These are phyloP conservation scores for Tetrapedia diversipes DNA, from an alignment of 2,888 invertebrate species.

Conservation along the genomic window DNA sequence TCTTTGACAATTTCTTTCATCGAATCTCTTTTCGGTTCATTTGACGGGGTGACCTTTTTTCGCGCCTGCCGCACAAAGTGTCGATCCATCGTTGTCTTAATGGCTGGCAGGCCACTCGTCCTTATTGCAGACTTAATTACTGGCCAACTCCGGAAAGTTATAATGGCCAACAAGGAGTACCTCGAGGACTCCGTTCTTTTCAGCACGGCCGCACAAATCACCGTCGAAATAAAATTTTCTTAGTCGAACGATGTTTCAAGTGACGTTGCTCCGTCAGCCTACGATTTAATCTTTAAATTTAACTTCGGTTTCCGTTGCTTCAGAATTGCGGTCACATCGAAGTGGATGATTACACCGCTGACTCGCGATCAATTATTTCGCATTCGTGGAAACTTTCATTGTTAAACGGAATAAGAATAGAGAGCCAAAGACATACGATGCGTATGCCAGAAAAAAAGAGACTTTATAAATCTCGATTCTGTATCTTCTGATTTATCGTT, in stretches of 20 bases:
- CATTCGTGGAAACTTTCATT: neutral
- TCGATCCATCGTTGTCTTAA: slow-evolving; percentile 81
- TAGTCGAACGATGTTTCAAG: slow-evolving; percentile 61
- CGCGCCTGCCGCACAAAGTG: slow-evolving; percentile 78
- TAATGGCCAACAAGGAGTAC: slow-evolving; percentile 80
- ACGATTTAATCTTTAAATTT: slow-evolving; percentile 7
- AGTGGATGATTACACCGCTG: neutral
- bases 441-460: neutral
- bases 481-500: slow-evolving; percentile 18
- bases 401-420: neutral
- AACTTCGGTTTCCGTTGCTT: neutral
- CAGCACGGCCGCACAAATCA: slow-evolving; percentile 67
- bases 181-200: slow-evolving; percentile 62
- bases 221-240: slow-evolving; percentile 69
- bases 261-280: slow-evolving; percentile 43
- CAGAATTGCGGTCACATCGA: neutral
- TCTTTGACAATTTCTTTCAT: slow-evolving; percentile 82
- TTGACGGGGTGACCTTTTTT: slow-evolving; percentile 79
- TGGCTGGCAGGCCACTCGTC: slow-evolving; percentile 81
- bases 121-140: slow-evolving; percentile 83
- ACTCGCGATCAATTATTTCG: neutral
- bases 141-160: slow-evolving; percentile 81
- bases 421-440: neutral
- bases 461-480: slow-evolving; percentile 7
- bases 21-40: slow-evolving; percentile 80